These are phyloP conservation scores for Aphis craccivora DNA, from an alignment of 1,140 invertebrate genomes.

Conservation along the genomic window DNA sequence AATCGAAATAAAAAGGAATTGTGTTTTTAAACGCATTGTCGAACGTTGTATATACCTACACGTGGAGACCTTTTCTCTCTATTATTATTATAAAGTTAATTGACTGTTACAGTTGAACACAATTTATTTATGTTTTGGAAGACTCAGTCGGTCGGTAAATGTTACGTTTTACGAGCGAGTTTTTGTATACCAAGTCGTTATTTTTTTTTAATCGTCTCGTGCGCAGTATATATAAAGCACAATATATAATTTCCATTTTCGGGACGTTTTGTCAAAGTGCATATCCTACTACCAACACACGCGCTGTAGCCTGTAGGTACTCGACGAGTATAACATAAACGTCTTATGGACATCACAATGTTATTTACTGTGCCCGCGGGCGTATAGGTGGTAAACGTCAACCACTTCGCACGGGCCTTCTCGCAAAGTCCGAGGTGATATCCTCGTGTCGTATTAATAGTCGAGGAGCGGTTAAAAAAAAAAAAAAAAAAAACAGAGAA, in stretches of 20 bases:
- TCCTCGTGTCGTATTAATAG: background rate
- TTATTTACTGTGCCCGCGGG: too few relatives aligned
- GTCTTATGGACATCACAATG: too few relatives aligned
- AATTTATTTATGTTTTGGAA: slow-evolving; percentile 39
- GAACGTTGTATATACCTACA: background rate
- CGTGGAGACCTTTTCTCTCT: slow-evolving; percentile 12
- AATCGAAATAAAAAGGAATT: background rate
- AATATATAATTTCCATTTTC: background rate
- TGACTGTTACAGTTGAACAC: slow-evolving; percentile 44
- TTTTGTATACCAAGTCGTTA: slow-evolving; percentile 22
- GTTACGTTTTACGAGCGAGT: slow-evolving; percentile 8
- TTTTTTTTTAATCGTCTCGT: slow-evolving; percentile 17
- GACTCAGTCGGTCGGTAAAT: slow-evolving; percentile 38
- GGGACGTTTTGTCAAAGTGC: background rate
- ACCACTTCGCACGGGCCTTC: too few relatives aligned
- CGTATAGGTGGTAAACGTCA: too few relatives aligned
- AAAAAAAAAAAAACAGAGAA: background rate
- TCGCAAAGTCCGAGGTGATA: too few relatives aligned
- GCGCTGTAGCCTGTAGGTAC: too few relatives aligned
- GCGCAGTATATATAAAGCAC: too few relatives aligned
- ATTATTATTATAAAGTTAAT: slow-evolving; percentile 42
- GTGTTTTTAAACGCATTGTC: slow-evolving; percentile 32
- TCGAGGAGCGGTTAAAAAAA: background rate
- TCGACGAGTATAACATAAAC: too few relatives aligned
- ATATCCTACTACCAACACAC: background rate